Evolutionary conservation across 1,140 invertebrate species (phyloP).

Genomic region (Neodiprion lecontei): DNA sequence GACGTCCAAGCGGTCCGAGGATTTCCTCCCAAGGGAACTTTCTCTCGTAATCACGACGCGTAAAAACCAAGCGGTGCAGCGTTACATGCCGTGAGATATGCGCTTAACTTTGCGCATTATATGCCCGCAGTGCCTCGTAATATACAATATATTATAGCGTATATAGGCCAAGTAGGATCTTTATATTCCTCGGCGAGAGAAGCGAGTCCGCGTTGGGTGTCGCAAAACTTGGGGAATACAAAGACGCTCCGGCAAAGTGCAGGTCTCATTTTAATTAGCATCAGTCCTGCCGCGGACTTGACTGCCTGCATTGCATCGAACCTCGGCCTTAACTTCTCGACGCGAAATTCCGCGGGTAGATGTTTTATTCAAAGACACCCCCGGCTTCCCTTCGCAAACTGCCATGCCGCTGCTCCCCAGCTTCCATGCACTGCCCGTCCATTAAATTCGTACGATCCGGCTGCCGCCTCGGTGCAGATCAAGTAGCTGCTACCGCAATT

Average conservation of each 20-base stretch:
- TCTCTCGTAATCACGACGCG: not conserved
- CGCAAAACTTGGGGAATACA: not conserved
- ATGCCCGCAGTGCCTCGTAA: not conserved
- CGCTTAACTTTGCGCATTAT: too few relatives aligned
- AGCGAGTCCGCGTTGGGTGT: not conserved
- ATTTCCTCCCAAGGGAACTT: not conserved
- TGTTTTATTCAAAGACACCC: conserved; percentile 61
- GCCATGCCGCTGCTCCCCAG: not conserved
- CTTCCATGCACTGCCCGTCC: too few relatives aligned
- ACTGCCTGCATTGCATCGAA: conserved; percentile 35
- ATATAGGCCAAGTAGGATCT: conserved; percentile 62
- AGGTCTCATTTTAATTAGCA: conserved; percentile 58
- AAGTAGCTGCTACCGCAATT: conserved; percentile 58
- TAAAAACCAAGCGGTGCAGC: too few relatives aligned
- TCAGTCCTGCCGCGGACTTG: conserved; percentile 60
- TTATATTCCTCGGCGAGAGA: conserved; percentile 59
- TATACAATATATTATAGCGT: conserved; percentile 49
- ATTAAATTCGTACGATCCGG: too few relatives aligned
- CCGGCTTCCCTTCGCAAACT: conserved; percentile 39
- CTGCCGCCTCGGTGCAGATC: conserved; percentile 34
- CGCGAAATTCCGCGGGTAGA: conserved; percentile 54
- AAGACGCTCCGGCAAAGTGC: not conserved
- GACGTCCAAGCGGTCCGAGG: not conserved
- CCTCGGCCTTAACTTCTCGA: conserved; percentile 32
- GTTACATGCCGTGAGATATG: too few relatives aligned